Evolutionary conservation across 2,888 invertebrate genomes (phyloP).

Genomic region (Tetanocera ferruginea): DNA sequence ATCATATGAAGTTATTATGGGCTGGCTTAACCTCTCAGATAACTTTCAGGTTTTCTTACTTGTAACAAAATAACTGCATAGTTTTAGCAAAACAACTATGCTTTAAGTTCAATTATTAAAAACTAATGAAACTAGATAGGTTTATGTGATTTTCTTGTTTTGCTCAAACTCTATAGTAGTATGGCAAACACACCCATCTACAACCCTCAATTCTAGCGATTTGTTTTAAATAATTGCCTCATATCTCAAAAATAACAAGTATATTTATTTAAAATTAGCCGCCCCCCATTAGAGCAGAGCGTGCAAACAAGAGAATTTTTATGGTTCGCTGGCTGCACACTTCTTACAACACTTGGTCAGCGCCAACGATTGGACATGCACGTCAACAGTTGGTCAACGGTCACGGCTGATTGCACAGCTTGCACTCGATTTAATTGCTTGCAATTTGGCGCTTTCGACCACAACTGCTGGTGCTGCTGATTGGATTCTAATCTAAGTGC

Average conservation of each 20-base stretch:
- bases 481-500: background rate
- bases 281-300: background rate
- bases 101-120: no score
- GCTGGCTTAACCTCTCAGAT: no score
- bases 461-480: background rate
- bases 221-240: no score
- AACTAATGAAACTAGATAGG: no score
- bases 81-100: no score
- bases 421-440: background rate
- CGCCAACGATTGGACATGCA: background rate
- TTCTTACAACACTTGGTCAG: background rate
- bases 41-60: no score
- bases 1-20: no score
- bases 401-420: conserved; percentile 21
- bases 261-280: background rate
- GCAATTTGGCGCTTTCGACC: background rate
- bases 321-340: background rate
- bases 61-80: no score
- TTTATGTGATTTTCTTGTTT: no score
- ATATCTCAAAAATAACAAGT: no score
- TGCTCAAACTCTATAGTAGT: no score
- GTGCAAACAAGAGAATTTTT: background rate
- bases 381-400: conserved; percentile 27
- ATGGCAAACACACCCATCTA: background rate
- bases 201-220: no score